Conservation (phyloP, 2,888 invertebrate species). For the Drosophila pseudotalamancana region DNA sequence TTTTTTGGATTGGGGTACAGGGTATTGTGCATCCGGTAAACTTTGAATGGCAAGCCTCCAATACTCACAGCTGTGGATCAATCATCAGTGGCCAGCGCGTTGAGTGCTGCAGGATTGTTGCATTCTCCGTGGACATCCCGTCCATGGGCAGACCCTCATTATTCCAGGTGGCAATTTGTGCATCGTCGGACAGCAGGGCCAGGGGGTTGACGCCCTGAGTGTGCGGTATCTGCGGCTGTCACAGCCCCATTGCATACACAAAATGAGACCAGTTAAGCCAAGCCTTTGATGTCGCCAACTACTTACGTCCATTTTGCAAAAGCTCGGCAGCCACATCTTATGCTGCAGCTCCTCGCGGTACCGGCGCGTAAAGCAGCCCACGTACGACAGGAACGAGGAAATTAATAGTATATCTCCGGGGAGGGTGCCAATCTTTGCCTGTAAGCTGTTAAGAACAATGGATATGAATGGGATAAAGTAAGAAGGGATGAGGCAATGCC, state of each 20-base stretch:
- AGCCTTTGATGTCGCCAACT: not conserved
- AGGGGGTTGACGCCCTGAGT: slow-evolving; percentile 92
- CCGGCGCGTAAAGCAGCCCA: slow-evolving; percentile 95
- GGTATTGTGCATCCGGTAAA: too few relatives aligned
- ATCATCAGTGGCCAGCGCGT: slow-evolving; percentile 98
- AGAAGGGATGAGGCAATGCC: not conserved
- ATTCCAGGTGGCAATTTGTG: slow-evolving; percentile 96
- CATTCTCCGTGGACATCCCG: slow-evolving; percentile 97
- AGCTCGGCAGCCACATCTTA: slow-evolving; percentile 92
- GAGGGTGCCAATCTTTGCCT: slow-evolving; percentile 90
- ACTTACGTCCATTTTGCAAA: slow-evolving; percentile 88
- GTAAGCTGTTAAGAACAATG: slow-evolving; percentile 85
- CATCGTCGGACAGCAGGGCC: slow-evolving; percentile 94
- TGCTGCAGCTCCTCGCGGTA: slow-evolving; percentile 93
- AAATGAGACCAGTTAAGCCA: slow-evolving; percentile 1
- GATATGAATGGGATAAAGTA: too few relatives aligned
- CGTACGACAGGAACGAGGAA: slow-evolving; percentile 97
- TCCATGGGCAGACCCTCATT: slow-evolving; percentile 97
- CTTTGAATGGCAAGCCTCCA: not conserved
- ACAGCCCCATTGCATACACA: not conserved
- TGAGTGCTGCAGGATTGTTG: slow-evolving; percentile 95
- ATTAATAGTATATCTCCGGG: slow-evolving; percentile 97
- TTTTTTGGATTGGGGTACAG: too few relatives aligned
- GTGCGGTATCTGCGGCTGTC: slow-evolving; percentile 90
- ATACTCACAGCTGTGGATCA: slow-evolving; percentile 92